A percentile compares a stretch with the other conserved stretches of the same genome.
Evolutionary conservation across 2,113 vertebrate genomes (phyloP).

Genomic region (Mormyrus iriodes): DNA sequence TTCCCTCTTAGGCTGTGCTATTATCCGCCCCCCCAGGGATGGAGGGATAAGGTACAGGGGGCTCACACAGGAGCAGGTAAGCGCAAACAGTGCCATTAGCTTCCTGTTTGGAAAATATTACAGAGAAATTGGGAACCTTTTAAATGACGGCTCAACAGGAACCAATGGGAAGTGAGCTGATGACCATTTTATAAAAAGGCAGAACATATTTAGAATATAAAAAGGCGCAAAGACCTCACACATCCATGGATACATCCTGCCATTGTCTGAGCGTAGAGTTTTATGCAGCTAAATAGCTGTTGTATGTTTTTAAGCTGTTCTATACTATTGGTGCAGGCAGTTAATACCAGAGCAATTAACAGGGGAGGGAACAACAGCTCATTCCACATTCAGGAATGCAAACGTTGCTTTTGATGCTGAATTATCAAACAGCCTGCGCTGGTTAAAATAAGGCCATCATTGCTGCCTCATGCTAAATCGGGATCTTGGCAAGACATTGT

Average conservation of each 20-base stretch:
- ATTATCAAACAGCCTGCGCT: constrained; percentile 9
- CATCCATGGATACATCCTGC: background rate
- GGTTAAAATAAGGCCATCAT: constrained; percentile 8
- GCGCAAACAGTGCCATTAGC: background rate
- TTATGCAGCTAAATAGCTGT: background rate
- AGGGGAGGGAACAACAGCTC: background rate
- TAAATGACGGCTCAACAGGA: background rate
- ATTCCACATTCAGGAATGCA: constrained; percentile 17
- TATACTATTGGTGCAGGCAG: background rate
- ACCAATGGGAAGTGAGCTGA: background rate
- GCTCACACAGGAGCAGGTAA: constrained; percentile 56
- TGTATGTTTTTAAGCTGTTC: background rate
- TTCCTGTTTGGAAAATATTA: background rate
- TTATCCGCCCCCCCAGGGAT: constrained; percentile 67
- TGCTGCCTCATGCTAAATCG: background rate
- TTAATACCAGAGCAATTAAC: constrained; percentile 9
- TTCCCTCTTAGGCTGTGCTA: constrained; percentile 54
- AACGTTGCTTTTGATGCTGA: background rate
- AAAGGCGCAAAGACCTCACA: background rate
- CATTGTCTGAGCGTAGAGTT: background rate
- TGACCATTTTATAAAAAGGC: background rate
- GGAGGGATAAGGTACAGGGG: constrained; percentile 70
- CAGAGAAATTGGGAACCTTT: background rate
- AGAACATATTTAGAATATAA: background rate
- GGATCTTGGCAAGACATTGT: background rate